phyloP scores from a whole-genome alignment of 2,888 invertebrate species.

The Dusona sp. region DNA sequence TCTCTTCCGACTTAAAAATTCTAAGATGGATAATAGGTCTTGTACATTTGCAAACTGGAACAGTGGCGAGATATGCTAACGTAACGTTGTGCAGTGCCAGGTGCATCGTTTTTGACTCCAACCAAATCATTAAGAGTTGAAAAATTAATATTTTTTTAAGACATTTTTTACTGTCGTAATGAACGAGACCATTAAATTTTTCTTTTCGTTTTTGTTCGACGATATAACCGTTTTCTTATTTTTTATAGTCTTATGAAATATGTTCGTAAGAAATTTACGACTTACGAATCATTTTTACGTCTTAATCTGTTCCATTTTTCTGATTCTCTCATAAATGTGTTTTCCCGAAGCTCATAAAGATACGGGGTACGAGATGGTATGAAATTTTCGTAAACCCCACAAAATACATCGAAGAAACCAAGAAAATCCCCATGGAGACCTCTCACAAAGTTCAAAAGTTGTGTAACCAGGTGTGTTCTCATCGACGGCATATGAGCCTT shows the following conservation, averaged over 20 bases:
- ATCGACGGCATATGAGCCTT: neutral
- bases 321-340: neutral
- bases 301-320: neutral
- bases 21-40: neutral
- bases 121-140: neutral
- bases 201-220: neutral
- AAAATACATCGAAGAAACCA: constrained; percentile 4
- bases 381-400: neutral
- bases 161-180: neutral
- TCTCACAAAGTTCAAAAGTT: constrained; percentile 52
- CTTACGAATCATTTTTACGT: neutral
- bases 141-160: neutral
- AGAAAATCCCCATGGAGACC: constrained; percentile 26
- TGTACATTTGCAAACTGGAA: constrained; percentile 36
- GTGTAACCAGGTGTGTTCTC: constrained; percentile 60
- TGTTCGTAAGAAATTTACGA: neutral
- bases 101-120: constrained; percentile 46
- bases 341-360: neutral
- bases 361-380: constrained; percentile 15
- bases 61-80: neutral
- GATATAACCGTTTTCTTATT: neutral
- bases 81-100: constrained; percentile 25
- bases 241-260: neutral
- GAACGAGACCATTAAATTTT: neutral
- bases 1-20: constrained; percentile 30